A percentile compares a stretch with the other conserved stretches of the same genome.
Conservation (phyloP, 1,140 invertebrate species). For the Bombus confusus region DNA sequence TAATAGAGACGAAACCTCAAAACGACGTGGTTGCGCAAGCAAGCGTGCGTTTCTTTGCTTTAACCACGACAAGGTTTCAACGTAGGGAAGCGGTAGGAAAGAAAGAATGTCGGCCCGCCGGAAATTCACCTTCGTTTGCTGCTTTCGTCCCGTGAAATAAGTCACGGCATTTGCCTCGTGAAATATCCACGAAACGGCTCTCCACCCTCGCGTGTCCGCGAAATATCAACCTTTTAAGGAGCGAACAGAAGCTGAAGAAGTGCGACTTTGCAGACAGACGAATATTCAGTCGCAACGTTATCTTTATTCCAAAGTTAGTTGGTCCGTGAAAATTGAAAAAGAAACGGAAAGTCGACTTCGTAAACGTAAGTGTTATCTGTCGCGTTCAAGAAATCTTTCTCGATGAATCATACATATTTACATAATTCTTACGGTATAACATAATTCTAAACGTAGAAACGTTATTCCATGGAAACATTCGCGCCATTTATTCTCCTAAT, state of each 20-base stretch:
- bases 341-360: neutral
- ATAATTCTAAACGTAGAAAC: too few species aligned
- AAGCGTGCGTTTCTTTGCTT: conserved; percentile 42
- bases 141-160: conserved; percentile 39
- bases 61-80: conserved; percentile 56
- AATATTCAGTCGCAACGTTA: neutral
- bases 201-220: conserved; percentile 34
- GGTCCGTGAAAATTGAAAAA: neutral
- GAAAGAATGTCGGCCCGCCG: conserved; percentile 34
- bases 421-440: neutral
- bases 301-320: neutral
- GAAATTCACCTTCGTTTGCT: conserved; percentile 41
- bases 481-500: too few species aligned
- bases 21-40: conserved; percentile 34
- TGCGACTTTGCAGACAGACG: neutral
- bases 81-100: conserved; percentile 43
- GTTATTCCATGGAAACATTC: too few species aligned
- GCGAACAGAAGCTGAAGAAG: neutral
- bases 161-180: conserved; percentile 54
- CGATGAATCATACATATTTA: neutral
- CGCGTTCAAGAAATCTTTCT: neutral
- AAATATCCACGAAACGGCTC: conserved; percentile 30
- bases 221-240: conserved; percentile 38
- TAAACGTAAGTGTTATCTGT: neutral
- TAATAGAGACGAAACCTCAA: conserved; percentile 45